Conservation (phyloP, 2,797 vertebrate genomes). For the Glyptemys insculpta region DNA sequence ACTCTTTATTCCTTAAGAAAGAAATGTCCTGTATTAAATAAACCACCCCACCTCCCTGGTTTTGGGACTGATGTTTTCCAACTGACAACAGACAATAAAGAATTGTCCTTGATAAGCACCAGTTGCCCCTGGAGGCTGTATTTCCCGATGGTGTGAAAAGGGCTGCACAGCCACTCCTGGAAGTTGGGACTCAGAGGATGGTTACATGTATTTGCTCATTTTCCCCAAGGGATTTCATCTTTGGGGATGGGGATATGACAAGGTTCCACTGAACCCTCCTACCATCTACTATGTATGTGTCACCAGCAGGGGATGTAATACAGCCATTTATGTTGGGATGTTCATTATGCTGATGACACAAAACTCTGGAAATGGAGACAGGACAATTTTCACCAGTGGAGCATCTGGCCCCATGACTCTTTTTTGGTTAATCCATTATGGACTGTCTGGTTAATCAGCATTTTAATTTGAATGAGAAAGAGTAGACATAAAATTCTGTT, state of each 20-base stretch:
- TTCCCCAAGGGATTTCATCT: neutral
- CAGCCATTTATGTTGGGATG: neutral
- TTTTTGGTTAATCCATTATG: neutral
- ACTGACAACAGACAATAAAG: neutral
- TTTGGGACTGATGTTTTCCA: neutral
- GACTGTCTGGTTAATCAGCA: neutral
- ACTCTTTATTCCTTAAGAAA: neutral
- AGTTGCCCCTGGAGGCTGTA: neutral
- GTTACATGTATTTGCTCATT: neutral
- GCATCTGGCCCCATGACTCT: neutral
- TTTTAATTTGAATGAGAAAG: neutral
- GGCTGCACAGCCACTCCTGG: neutral
- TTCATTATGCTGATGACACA: neutral
- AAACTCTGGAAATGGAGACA: neutral
- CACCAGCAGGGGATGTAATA: neutral
- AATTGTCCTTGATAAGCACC: neutral
- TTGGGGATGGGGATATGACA: neutral
- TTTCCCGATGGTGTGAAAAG: neutral
- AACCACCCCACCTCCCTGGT: neutral
- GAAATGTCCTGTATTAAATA: neutral
- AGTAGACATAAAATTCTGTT: accelerated
- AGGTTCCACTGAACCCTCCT: neutral
- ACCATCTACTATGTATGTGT: neutral
- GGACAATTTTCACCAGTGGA: neutral
- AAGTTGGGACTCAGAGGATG: neutral